Conservation (phyloP, 2,797 vertebrate genomes). For the Fistularia commersonii region DNA sequence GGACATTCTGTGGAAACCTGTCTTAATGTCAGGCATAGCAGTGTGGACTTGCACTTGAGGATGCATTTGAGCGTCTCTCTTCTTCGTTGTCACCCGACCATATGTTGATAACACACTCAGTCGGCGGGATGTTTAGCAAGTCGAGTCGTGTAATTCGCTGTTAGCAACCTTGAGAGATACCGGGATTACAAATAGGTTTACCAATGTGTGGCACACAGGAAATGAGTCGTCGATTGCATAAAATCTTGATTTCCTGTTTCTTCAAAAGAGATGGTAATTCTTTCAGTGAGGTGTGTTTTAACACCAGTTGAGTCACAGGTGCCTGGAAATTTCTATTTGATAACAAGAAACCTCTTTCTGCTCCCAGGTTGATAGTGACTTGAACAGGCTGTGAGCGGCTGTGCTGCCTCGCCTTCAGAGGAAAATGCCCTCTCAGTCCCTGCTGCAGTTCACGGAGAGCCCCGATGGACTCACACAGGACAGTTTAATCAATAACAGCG, state of each 20-base stretch:
- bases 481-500: constrained; percentile 70
- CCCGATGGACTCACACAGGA: constrained; percentile 80
- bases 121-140: no score
- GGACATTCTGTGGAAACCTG: no score
- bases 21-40: no score
- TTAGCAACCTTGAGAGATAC: no score
- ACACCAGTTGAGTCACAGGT: no score
- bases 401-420: constrained; percentile 7
- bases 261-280: constrained; percentile 15
- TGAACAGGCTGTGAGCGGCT: constrained; percentile 1
- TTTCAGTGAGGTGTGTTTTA: not conserved
- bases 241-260: constrained; percentile 69
- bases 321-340: not conserved
- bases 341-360: not conserved
- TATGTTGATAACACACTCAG: no score
- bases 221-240: constrained; percentile 55
- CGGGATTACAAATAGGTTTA: no score
- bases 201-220: constrained; percentile 29
- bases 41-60: no score
- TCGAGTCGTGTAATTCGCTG: no score
- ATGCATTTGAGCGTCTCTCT: no score
- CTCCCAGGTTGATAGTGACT: constrained; percentile 33
- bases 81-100: no score
- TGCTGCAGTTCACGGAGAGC: constrained; percentile 84
- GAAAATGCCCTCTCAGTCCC: constrained; percentile 87